phyloP scores from a whole-genome alignment of 2,113 vertebrate species.

The Oreochromis niloticus region DNA sequence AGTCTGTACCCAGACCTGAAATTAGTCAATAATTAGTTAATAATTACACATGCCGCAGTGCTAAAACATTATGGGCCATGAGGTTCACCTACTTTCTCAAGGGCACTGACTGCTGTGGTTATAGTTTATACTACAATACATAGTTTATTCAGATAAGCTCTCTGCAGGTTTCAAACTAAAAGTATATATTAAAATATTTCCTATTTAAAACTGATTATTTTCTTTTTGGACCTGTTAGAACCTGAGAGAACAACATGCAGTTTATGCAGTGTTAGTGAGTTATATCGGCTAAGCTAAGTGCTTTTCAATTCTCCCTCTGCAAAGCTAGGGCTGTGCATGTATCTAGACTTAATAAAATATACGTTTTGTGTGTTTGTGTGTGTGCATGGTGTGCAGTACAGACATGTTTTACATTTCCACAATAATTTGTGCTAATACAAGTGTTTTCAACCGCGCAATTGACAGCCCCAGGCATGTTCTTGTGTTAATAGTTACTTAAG shows the following conservation, averaged over 20 bases:
- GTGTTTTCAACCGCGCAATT: background rate
- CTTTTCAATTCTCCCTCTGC: background rate
- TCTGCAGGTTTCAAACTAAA: background rate
- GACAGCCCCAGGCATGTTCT: conserved; percentile 9
- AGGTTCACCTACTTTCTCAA: background rate
- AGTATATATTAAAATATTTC: background rate
- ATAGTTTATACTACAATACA: background rate
- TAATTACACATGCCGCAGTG: background rate
- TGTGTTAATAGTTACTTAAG: conserved; percentile 35
- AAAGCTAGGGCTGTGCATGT: background rate
- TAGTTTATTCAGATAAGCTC: background rate
- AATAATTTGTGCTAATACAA: conserved; percentile 3
- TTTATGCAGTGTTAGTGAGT: background rate
- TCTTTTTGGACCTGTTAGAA: background rate
- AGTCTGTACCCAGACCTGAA: background rate
- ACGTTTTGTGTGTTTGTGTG: background rate
- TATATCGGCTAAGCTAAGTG: background rate
- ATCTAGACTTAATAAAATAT: background rate
- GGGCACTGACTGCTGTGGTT: background rate
- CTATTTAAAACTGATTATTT: background rate
- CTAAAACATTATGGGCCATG: background rate
- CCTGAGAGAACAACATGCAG: background rate
- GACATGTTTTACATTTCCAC: conserved; percentile 18
- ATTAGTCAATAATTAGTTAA: background rate
- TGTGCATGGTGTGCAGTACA: background rate